Base-by-base conservation (phyloP, 64 coral and sea anemone species). In the Stylophora pistillata region DNA sequence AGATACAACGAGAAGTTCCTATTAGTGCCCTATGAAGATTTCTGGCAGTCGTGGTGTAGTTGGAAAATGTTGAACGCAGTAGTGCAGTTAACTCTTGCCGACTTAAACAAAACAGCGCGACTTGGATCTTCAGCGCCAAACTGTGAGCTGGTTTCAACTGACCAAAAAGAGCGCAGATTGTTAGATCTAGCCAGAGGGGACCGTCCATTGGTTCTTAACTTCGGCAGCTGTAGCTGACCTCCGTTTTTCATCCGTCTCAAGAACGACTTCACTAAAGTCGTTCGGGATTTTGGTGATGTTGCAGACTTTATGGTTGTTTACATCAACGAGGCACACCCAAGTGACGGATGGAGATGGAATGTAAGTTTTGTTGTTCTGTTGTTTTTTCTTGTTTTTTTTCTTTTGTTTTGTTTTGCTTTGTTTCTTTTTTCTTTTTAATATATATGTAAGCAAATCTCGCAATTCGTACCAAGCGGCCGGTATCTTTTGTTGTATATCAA, bases 301-400 rank as follows among this genome's bases (percentile, higher is more conserved):
- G 90, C 90, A 37, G 90, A 92, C 76, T 92, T 92, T 79, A 47
- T 86, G 23, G 82, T 92, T 28, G 31, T 92, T 20, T 92, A 92
- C 53, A 73, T 92, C 13, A 37, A 57, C 31, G 90, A 92, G 68
- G 90, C 90, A 18, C 90, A 92, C 20, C 90, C 90, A 15, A 92
- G 63, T 3, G 90, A 92, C 53, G 90, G 82, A 17, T 86, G 82
- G 64, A 31, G 59, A 0, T 92, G 84, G 54, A 86, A 87, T 55
- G 90, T 92, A 79, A 86, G 82, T 66, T 11, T 56, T 58, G 25
- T 69, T 52, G 37, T 10, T 82, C 65, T 21, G 3, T 82, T 41
- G 10, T 23, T 5, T 23, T 41, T 30, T 33, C 30, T 13, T 17
- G 15, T 30, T 59, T 16, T 15, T 57, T 63, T 11, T 26, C 47